Evolutionary conservation across 2,888 invertebrate species (phyloP).

Genomic region (Halocaridina rubra): DNA sequence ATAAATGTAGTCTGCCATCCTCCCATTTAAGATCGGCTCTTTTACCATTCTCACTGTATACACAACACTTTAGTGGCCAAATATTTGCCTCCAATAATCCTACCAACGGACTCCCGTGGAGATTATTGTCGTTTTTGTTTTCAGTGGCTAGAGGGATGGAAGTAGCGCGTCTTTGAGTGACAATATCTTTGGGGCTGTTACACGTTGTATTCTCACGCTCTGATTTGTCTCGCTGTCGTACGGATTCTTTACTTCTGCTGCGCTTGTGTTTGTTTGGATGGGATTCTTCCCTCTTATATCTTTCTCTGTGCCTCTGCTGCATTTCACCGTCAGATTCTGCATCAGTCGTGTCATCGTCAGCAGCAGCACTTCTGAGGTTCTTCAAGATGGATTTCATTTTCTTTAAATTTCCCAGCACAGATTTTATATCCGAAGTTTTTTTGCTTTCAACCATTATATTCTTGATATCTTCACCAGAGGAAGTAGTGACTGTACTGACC

Average conservation of each 20-base stretch:
- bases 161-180: background rate
- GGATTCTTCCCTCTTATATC: background rate
- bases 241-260: background rate
- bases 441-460: conserved; percentile 18
- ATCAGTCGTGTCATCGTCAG: background rate
- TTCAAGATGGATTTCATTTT: conserved; percentile 30
- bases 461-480: conserved; percentile 22
- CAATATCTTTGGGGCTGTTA: background rate
- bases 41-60: conserved; percentile 25
- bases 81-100: background rate
- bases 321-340: background rate
- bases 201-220: background rate
- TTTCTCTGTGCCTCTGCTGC: background rate
- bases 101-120: conserved; percentile 12
- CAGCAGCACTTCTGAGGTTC: background rate
- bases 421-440: conserved; percentile 16
- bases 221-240: background rate
- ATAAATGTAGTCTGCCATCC: conserved; percentile 33
- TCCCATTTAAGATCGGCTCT: conserved; percentile 23
- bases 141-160: background rate
- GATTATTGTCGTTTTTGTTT: background rate
- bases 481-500: background rate
- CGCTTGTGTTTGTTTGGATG: background rate
- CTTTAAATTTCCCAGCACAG: conserved; percentile 13
- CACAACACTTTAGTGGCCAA: conserved; percentile 47